phyloP scores from a whole-genome alignment of 2,888 invertebrate genomes.

The Torymus texanus region DNA sequence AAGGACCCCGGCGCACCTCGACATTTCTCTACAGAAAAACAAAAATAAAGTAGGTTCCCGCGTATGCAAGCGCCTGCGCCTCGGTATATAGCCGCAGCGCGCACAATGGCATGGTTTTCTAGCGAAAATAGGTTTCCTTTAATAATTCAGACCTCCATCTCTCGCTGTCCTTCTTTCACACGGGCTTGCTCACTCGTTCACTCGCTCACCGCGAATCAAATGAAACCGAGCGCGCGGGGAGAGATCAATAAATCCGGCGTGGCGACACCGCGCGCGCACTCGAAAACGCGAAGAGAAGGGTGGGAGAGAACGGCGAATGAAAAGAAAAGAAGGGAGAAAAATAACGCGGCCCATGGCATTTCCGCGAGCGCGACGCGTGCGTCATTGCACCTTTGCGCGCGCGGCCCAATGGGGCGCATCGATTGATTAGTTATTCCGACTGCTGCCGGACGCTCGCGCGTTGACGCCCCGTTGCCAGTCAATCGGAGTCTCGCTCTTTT shows the following conservation, averaged over 20 bases:
- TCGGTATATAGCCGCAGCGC: background rate
- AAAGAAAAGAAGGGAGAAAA: background rate
- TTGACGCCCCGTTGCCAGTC: background rate
- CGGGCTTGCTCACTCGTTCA: background rate
- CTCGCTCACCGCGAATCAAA: too few relatives aligned
- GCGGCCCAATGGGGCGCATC: background rate
- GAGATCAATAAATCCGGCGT: conserved; percentile 32
- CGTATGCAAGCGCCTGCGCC: background rate
- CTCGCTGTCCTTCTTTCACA: background rate
- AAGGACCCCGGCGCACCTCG: background rate
- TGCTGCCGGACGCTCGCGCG: background rate
- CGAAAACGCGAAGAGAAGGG: background rate
- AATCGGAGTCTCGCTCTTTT: conserved; percentile 4
- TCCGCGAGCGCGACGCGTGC: background rate
- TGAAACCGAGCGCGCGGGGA: background rate
- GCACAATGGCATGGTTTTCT: conserved; percentile 25
- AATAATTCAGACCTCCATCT: conserved; percentile 31
- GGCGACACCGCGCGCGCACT: background rate
- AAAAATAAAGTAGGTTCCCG: conserved; percentile 37
- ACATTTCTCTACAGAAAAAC: background rate
- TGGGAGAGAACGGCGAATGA: background rate
- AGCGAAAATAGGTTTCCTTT: conserved; percentile 35
- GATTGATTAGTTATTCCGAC: conserved; percentile 31
- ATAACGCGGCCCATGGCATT: conserved; percentile 16
- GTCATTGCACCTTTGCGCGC: conserved; percentile 28